Evolutionary conservation across 1,140 invertebrate genomes (phyloP), one percentile per base, ranked within the genome.

Genomic region (Drosophila lacteicornis): DNA sequence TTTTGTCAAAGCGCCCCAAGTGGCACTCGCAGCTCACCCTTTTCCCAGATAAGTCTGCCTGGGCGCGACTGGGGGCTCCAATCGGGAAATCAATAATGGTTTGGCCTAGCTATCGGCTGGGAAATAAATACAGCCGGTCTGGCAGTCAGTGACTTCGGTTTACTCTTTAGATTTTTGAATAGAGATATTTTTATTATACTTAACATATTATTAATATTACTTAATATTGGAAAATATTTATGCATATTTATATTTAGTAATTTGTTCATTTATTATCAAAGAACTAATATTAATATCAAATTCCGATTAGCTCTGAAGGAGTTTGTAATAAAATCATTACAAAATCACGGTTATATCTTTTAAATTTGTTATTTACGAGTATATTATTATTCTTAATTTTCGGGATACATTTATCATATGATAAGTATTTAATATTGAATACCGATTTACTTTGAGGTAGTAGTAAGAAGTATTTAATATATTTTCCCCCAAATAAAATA

Each of bases 31-130:
- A 71, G 83, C 80, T 65, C 74, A 84, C 80, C 84, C 84, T 75
- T 79, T 85, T 65, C 46, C 55, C 58, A 68, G 80, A 78, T 68
- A 87, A 74, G 67, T 30, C 73, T 33, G 63, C 25, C 59, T 36
- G 45, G 46, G 36, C 71, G 51, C 60, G 55, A 57, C 53, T 59
- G 56, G 55, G 49, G 53, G 67, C 17, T n/a, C 74, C 84, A 79
- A 80, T 80, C 76, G 66, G 80, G 79, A 78, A 88, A 88, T 88
- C 84, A 80, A 88, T 88, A 88, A 80, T 66, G 78, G 79, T 87
- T 84, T 78, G 50, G 55, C 50, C 77, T 60, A 68, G 60, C 63
- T 66, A 63, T 63, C 45, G 62, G 47, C 62, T 73, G 22, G 7
- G 27, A 49, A 66, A 22, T 40, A 46, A 49, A 43, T 27, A 38